phyloP scores from a whole-genome alignment of 2,888 invertebrate species.

The Margaritifera margaritifera region DNA sequence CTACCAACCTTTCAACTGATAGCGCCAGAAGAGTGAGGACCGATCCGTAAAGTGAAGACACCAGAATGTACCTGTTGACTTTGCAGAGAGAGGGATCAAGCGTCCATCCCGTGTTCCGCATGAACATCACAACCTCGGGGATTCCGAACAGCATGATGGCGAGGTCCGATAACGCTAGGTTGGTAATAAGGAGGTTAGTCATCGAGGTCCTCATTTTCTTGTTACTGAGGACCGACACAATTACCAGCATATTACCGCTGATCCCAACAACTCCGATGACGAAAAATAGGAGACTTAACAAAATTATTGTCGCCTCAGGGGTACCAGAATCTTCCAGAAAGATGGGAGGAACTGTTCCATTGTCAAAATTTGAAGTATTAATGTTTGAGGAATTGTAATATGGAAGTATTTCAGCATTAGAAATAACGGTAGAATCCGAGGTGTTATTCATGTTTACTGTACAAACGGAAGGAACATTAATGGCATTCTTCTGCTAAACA shows the following conservation, averaged over 20 bases:
- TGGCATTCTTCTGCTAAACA: too few relatives aligned
- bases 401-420: too few relatives aligned
- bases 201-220: conserved; percentile 66
- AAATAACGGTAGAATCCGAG: too few relatives aligned
- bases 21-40: conserved; percentile 74
- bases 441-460: too few relatives aligned
- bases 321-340: background rate
- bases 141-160: conserved; percentile 68
- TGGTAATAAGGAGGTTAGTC: conserved; percentile 70
- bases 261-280: conserved; percentile 63
- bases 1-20: conserved; percentile 71
- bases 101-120: conserved; percentile 67
- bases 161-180: conserved; percentile 69
- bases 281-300: conserved; percentile 49
- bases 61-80: conserved; percentile 71
- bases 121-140: conserved; percentile 68
- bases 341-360: too few relatives aligned
- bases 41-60: conserved; percentile 73
- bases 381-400: too few relatives aligned
- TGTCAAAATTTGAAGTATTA: too few relatives aligned
- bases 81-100: conserved; percentile 68
- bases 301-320: conserved; percentile 23
- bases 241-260: conserved; percentile 66
- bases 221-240: conserved; percentile 64
- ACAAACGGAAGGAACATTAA: too few relatives aligned